Percentiles rank a stretch among this genome's conserved stretches.
These are phyloP conservation scores for Drosophila serrata DNA, from an alignment of 1,140 invertebrate species.

Conservation along the genomic window DNA sequence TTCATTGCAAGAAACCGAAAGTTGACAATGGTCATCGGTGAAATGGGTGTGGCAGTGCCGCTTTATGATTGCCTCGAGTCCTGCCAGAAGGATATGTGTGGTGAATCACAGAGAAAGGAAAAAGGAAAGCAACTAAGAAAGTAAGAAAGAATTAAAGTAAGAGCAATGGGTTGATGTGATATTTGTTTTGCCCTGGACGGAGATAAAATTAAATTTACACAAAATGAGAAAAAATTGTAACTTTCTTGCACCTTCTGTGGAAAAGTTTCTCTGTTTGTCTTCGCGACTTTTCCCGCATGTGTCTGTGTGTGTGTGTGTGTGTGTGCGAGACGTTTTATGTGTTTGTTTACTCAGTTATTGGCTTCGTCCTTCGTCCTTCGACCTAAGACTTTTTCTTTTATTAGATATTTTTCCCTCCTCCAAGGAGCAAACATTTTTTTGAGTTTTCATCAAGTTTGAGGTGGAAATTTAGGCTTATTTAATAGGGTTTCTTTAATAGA, in stretches of 20 bases:
- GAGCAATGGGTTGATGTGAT: conserved; percentile 25
- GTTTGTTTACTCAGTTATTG: conserved; percentile 24
- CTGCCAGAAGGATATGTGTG: background rate
- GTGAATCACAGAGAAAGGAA: background rate
- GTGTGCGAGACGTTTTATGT: conserved; percentile 18
- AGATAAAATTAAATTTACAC: conserved; percentile 77
- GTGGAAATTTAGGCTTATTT: background rate
- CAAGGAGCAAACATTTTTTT: conserved; percentile 46
- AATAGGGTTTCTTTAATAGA: background rate
- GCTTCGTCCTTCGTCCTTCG: background rate
- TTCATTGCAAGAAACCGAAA: conserved; percentile 10
- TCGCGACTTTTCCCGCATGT: conserved; percentile 31
- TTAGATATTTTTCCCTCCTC: conserved; percentile 18
- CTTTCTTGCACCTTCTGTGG: conserved; percentile 23
- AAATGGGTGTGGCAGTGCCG: conserved; percentile 15
- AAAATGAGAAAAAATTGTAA: conserved; percentile 43
- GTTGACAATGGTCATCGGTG: conserved; percentile 2
- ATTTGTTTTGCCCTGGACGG: conserved; percentile 66
- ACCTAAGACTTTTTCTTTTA: conserved; percentile 10
- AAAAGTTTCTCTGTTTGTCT: conserved; percentile 47
- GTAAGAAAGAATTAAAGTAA: background rate
- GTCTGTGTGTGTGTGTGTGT: conserved; percentile 35
- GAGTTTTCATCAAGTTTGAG: conserved; percentile 11
- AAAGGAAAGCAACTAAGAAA: background rate
- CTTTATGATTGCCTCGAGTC: conserved; percentile 70